Conservation (phyloP, 2,888 invertebrate genomes). For the Poecilobothrus nobilitatus region DNA sequence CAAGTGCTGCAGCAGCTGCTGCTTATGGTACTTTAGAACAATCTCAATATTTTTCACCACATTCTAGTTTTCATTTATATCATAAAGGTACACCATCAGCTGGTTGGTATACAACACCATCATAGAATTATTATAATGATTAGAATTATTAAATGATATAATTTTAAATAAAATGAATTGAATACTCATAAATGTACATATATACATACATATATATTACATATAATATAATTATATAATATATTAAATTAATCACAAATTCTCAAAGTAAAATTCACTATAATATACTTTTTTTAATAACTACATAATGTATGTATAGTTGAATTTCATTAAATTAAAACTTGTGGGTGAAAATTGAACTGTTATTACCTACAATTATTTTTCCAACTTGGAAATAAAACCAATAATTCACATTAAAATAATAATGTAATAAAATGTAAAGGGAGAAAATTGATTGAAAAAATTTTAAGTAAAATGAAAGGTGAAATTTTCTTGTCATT, state of each 20-base stretch:
- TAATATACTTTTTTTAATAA: too few relatives aligned
- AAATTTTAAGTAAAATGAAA: neutral
- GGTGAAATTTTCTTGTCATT: neutral
- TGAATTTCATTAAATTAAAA: too few relatives aligned
- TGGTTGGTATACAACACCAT: slow-evolving; percentile 71
- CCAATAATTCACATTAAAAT: neutral
- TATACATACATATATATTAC: neutral
- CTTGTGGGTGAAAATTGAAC: too few relatives aligned
- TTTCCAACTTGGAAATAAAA: too few relatives aligned
- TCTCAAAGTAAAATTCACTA: too few relatives aligned
- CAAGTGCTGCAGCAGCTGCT: slow-evolving; percentile 54
- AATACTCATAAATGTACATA: neutral
- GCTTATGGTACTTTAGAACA: slow-evolving; percentile 59
- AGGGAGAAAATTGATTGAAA: neutral
- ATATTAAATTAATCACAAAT: too few relatives aligned
- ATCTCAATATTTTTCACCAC: slow-evolving; percentile 74
- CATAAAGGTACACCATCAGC: slow-evolving; percentile 64
- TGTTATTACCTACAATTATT: too few relatives aligned
- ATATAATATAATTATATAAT: neutral
- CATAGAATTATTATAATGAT: slow-evolving; percentile 46
- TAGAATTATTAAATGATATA: neutral
- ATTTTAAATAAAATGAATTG: neutral
- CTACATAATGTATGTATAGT: too few relatives aligned
- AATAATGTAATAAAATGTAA: neutral
- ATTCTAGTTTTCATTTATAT: slow-evolving; percentile 79